Evolutionary conservation across 2,797 vertebrate species (phyloP), one percentile per base, ranked within the genome.

Genomic region (Ambastaia sidthimunki): DNA sequence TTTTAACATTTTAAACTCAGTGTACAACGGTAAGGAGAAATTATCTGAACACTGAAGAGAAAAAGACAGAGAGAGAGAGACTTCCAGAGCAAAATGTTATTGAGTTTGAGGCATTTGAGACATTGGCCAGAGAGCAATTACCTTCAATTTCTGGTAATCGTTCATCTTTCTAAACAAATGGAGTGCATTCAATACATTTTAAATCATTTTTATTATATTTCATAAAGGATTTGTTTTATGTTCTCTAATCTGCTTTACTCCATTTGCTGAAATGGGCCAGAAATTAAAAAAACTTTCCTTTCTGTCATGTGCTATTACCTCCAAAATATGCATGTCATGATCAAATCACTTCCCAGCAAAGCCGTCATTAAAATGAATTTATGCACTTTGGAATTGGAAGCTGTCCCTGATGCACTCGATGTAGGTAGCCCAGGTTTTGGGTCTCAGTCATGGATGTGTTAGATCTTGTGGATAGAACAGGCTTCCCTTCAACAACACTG

Each of bases 1-100:
- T 85, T 76, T 54, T 78, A 74, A 81, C 81, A 86, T 85, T 86
- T 87, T 83, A 84, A 85, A 87, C 54, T 83, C 81, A 28, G 63
- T 84, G 79, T 86, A 81, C 78, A 86, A 62, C 81, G 68, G 63
- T 66, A 73, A 83, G 78, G 78, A 73, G 66, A 74, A 84, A 87
- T 81, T 77, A 83, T 78, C 66, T 71, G 74, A 84, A 85, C 57
- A 65, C 80, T 37, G 66, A 48, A 48, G 66, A 57, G 70, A 67
- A 54, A 59, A 7, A 21, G 47, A 77, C 15, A 47, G 70, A 74
- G 57, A 54, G 3, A 34, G 62, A n/a, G n/a, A n/a, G n/a, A n/a
- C 23, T 21, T 48, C 2, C 19, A 16, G 65, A 54, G 28, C 1
- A 54, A 37, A 65, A 15, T 9, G 41, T 73, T 69, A 19, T 72